Evolutionary conservation across 2,113 vertebrate species (phyloP).

Genomic region (Syngnathus typhle): DNA sequence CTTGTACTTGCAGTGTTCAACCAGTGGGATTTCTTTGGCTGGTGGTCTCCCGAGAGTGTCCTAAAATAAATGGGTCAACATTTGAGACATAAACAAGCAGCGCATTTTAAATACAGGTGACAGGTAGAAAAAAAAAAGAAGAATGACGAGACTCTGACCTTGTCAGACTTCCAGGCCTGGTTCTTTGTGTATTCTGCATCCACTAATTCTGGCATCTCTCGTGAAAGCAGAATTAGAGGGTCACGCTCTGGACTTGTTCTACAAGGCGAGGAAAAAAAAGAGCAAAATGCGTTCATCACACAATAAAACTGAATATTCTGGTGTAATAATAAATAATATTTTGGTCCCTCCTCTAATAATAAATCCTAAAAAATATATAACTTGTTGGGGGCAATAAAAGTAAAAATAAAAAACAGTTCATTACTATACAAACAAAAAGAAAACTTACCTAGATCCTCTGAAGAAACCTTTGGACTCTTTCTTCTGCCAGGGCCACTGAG

Average conservation of each 20-base stretch:
- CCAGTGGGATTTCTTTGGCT: conserved; percentile 88
- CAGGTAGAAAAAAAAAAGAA: neutral
- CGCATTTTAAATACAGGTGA: neutral
- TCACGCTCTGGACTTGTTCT: conserved; percentile 96
- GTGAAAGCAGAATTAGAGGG: conserved; percentile 90
- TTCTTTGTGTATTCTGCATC: conserved; percentile 98
- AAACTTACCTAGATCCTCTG: conserved; percentile 86
- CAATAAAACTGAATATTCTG: neutral
- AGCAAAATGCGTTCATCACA: neutral
- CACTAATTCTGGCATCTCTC: conserved; percentile 83
- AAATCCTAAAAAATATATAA: no score
- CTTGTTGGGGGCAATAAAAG: neutral
- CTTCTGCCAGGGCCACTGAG: conserved; percentile 88
- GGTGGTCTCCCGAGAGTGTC: conserved; percentile 90
- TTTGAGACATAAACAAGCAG: neutral
- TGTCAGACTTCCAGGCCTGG: conserved; percentile 98
- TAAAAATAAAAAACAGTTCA: neutral
- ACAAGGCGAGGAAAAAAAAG: neutral
- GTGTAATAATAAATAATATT: no score
- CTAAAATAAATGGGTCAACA: conserved; percentile 52
- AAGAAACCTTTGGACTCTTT: conserved; percentile 91
- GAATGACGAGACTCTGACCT: conserved; percentile 64
- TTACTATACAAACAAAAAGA: neutral
- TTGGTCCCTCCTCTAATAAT: no score
- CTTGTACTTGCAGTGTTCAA: conserved; percentile 97